Percentiles rank a stretch among this genome's conserved stretches.
These are phyloP conservation scores for Parnassius orleans DNA, from an alignment of 2,888 invertebrate genomes.

Conservation along the genomic window DNA sequence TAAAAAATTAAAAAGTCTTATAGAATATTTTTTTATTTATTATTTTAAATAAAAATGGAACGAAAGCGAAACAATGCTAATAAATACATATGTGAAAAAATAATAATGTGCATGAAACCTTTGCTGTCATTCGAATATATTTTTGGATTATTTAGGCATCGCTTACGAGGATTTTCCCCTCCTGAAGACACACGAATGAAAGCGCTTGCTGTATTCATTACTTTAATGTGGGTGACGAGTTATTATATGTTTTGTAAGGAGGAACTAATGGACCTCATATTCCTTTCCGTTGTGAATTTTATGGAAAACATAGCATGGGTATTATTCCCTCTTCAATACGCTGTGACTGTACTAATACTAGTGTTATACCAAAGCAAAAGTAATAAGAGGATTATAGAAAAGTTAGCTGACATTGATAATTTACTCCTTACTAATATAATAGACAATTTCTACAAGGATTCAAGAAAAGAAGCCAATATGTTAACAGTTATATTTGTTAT, in stretches of 20 bases:
- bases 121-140: conserved; percentile 3
- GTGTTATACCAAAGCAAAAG: conserved; percentile 38
- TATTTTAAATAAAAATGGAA: no score
- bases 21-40: no score
- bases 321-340: conserved; percentile 42
- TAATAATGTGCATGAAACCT: conserved; percentile 11
- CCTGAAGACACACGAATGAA: conserved; percentile 5
- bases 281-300: not conserved
- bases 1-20: no score
- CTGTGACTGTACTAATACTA: conserved; percentile 33
- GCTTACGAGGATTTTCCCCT: not conserved
- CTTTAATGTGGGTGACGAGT: conserved; percentile 11
- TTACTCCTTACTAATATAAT: conserved; percentile 4
- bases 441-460: not conserved
- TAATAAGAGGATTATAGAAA: conserved; percentile 42
- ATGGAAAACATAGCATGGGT: conserved; percentile 40
- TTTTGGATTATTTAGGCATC: conserved; percentile 15
- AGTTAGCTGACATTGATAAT: conserved; percentile 43
- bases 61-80: no score
- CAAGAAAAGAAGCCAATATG: conserved; percentile 1
- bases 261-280: not conserved
- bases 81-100: not conserved
- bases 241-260: conserved; percentile 28
- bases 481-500: not conserved
- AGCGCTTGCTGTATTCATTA: conserved; percentile 1